Base-by-base conservation (phyloP, 2,888 invertebrate species). In the Callyntrura guangdongensis region DNA sequence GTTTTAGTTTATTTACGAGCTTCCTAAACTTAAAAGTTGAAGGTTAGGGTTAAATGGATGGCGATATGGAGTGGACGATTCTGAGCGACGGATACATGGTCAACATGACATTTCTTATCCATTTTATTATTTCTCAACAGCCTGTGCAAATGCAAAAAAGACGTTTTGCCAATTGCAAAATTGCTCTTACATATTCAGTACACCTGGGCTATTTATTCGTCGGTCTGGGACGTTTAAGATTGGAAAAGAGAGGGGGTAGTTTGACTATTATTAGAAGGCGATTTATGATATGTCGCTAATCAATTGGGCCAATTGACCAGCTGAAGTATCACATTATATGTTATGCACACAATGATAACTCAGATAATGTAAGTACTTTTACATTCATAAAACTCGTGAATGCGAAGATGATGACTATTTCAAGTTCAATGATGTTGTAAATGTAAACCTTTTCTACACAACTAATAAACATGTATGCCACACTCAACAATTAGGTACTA, bases 71-170 rank as follows among this genome's bases (percentile, higher is more conserved):
- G 17, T 53, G 25, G 27, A 53, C 69, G 22, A 69, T 53, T n/a
- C 25, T 45, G 72, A 85, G 85, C 69, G 61, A 74, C 27, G 53
- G 27, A 81, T 79, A 56, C 81, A 81, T 90, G 90, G 90, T 90
- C 90, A 90, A 90, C 81, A 86, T 86, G 90, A 81, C 85, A 79
- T 86, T 79, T 79, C 90, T 90, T 90, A 86, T 72, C 79, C 90
- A 86, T 86, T 90, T 81, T 85, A 89, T 77, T 64, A 77, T 25
- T 56, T 17, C 81, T 0, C 20, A 17, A 59, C 20, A 81, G 17
- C 61, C 17, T 14, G 59, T 20, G 36, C 59, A 59, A 81, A 17
- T 56, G 17, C 27, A 74, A 11, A 45, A 1, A 61, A 82, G 25
- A 8, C 36, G 36, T 36, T 36, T 36, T 2, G 36, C 36, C 36